These are phyloP conservation scores for Phalacrocorax pelagicus DNA, from an alignment of 2,113 vertebrate genomes.

Conservation along the genomic window DNA sequence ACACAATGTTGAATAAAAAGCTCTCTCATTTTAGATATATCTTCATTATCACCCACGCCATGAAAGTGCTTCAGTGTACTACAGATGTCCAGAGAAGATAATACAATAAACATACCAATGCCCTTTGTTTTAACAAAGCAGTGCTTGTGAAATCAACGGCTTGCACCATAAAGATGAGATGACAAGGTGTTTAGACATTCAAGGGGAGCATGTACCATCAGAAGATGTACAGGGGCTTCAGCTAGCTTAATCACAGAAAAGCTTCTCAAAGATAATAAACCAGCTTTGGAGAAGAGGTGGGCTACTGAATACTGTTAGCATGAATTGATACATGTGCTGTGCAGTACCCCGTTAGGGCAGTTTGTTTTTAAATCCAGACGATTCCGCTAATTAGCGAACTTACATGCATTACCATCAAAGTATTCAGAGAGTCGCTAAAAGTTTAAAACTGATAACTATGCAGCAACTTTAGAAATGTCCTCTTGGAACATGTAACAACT, in stretches of 20 bases:
- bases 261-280: not conserved
- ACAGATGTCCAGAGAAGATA: not conserved
- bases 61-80: not conserved
- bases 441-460: not conserved
- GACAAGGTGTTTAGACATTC: not conserved
- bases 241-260: slow-evolving; percentile 19
- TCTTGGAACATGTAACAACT: not conserved
- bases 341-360: not conserved
- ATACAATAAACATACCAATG: not conserved
- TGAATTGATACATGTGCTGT: not conserved
- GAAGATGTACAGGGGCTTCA: not conserved
- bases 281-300: not conserved
- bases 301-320: slow-evolving; percentile 4
- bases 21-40: not conserved
- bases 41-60: not conserved
- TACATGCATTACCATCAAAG: not conserved
- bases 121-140: not conserved
- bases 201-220: not conserved
- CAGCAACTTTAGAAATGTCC: not conserved
- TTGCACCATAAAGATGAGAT: not conserved
- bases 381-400: slow-evolving; percentile 41
- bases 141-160: not conserved
- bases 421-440: not conserved
- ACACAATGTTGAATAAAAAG: not conserved
- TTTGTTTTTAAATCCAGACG: slow-evolving; percentile 25